Percentiles rank a stretch among this genome's conserved stretches.
Conservation (phyloP, 92 coral and sea anemone species). For the Zoanthus sansibaricus region DNA sequence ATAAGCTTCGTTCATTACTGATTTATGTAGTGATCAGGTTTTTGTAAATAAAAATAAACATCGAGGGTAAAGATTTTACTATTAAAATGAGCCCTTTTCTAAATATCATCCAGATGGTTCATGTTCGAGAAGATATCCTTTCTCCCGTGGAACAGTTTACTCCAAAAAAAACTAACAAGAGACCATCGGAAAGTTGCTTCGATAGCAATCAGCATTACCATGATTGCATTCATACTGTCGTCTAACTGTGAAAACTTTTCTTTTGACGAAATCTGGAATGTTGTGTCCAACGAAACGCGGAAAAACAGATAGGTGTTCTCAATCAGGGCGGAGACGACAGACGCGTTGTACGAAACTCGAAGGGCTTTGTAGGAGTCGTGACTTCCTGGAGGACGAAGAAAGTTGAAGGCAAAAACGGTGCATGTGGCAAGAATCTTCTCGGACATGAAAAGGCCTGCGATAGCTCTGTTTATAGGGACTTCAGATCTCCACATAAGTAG, state of each 20-base stretch:
- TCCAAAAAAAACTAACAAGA: slow-evolving; percentile 38
- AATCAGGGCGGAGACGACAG: slow-evolving; percentile 24
- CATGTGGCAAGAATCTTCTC: slow-evolving; percentile 28
- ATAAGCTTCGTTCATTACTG: too few relatives aligned
- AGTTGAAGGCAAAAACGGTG: slow-evolving; percentile 38
- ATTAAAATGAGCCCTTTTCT: neutral
- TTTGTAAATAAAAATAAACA: too few relatives aligned
- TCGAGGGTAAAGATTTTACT: too few relatives aligned
- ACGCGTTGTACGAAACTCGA: slow-evolving; percentile 32
- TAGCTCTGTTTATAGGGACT: slow-evolving; percentile 36
- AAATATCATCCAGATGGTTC: slow-evolving; percentile 39
- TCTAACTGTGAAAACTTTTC: neutral
- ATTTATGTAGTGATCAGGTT: too few relatives aligned
- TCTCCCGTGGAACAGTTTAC: slow-evolving; percentile 19
- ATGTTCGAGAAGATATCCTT: slow-evolving; percentile 41
- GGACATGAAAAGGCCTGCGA: slow-evolving; percentile 38
- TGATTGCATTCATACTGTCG: slow-evolving; percentile 6
- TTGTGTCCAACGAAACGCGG: slow-evolving; percentile 22
- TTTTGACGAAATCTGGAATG: slow-evolving; percentile 35
- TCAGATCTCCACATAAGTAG: neutral
- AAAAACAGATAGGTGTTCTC: slow-evolving; percentile 47
- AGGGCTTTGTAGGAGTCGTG: slow-evolving; percentile 51
- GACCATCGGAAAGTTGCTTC: slow-evolving; percentile 33
- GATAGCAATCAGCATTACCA: slow-evolving; percentile 28
- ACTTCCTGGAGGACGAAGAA: slow-evolving; percentile 39